Evolutionary conservation across 37 sponge, comb jelly and placozoan species (phyloP).

Genomic region (Ephydatia muelleri): DNA sequence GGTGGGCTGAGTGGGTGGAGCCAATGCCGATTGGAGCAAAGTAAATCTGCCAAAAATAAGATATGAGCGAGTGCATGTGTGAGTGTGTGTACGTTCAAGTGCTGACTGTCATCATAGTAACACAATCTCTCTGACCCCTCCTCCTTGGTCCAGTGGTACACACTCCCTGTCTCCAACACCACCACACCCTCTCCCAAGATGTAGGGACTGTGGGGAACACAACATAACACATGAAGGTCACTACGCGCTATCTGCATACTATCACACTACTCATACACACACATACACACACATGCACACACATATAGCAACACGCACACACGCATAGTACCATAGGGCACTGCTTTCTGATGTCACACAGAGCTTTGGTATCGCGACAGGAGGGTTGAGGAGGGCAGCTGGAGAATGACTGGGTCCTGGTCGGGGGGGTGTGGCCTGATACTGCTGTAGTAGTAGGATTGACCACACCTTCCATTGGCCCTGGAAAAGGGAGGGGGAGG

Average conservation of each 20-base stretch:
- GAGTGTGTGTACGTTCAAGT: no score
- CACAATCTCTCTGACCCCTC: background rate
- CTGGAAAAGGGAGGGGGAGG: background rate
- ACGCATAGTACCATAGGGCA: background rate
- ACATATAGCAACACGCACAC: background rate
- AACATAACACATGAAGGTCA: background rate
- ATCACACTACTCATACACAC: no score
- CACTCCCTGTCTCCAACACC: slow-evolving; percentile 35
- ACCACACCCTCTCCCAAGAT: slow-evolving; percentile 38
- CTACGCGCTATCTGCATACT: no score
- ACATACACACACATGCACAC: background rate
- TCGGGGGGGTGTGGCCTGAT: background rate
- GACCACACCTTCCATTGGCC: background rate
- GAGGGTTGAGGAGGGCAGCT: background rate
- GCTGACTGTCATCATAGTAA: background rate
- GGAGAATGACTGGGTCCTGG: background rate
- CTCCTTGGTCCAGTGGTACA: slow-evolving; percentile 18
- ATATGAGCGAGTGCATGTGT: no score
- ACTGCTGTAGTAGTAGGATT: background rate
- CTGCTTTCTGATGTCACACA: background rate
- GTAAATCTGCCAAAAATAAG: background rate
- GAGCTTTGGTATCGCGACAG: background rate
- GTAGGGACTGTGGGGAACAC: slow-evolving; percentile 34
- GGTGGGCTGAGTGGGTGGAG: slow-evolving; percentile 5
- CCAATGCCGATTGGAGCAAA: slow-evolving; percentile 7